Base-by-base conservation (phyloP, 2,888 invertebrate species). In the Eupithecia inturbata region DNA sequence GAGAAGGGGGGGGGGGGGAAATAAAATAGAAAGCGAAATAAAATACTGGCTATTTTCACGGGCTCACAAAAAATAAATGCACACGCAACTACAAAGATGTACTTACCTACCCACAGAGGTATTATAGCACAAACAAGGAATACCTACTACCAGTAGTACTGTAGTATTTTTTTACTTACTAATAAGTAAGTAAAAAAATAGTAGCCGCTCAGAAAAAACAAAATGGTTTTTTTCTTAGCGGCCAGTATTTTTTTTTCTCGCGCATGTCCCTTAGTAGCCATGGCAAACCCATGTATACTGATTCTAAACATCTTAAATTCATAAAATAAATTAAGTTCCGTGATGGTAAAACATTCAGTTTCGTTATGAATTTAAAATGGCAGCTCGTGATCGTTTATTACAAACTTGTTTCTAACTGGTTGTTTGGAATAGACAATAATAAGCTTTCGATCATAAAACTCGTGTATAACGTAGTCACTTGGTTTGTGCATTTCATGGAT, bases 291-390 rank as follows among this genome's bases (percentile, higher is more conserved):
- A 39, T 49, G n/a, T 9, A 53, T n/a, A 49, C 2, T 49, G 49
- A n/a, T n/a, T 49, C n/a, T 49, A n/a, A n/a, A 49, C n/a, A 45
- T 45, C 41, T 19, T 16, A 16, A 12, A 19, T 19, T 45, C 45
- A 45, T 45, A 45, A 19, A 45, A 49, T n/a, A n/a, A 9, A 49
- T 22, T 10, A 53, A 22, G 53, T 53, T 22, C 1, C 53, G 53
- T 53, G 53, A 49, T 53, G 22, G 53, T 22, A 10, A 53, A 53
- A 53, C 53, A 53, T 53, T 53, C 4, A 12, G 22, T 22, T 12
- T 53, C 3, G 22, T 22, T 72, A 71, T 79, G 79, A 79, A 78
- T 79, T 74, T 77, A 76, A 73, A 74, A 78, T 78, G 57, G 49
- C 70, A 63, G 70, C 16, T 60, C 45, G 45, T 60, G 36, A 67